Percentiles rank a stretch among this genome's conserved stretches.
Evolutionary conservation across 2,888 invertebrate genomes (phyloP).

Genomic region (Cancer borealis): DNA sequence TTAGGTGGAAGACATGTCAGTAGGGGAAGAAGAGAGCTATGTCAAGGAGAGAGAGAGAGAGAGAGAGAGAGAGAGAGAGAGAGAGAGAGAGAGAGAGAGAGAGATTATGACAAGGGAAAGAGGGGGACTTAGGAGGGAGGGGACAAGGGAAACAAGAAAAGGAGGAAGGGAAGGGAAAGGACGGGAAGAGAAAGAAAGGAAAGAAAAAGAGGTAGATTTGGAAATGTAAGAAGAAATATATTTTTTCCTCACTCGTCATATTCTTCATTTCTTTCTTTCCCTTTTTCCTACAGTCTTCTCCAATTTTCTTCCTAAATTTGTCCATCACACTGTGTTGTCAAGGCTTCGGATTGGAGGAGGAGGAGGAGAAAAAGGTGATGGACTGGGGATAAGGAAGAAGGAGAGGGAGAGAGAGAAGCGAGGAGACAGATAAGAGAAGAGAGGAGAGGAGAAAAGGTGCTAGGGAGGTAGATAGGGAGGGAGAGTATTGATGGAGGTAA

Average conservation of each 20-base stretch:
- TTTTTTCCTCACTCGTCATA: neutral
- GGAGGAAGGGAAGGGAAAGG: neutral
- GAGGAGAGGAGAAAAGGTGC: too few relatives aligned
- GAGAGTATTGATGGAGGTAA: too few relatives aligned
- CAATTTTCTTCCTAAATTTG: neutral
- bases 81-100: neutral
- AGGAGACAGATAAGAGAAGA: too few relatives aligned
- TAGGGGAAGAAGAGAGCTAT: too few relatives aligned
- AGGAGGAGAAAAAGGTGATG: too few relatives aligned
- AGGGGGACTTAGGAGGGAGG: neutral
- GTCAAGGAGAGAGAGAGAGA: neutral
- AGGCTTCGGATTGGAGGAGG: too few relatives aligned
- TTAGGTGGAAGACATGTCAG: too few relatives aligned
- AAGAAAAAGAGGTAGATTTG: neutral
- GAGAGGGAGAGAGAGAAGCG: too few relatives aligned
- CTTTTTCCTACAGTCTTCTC: neutral
- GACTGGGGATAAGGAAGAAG: too few relatives aligned
- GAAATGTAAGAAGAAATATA: neutral
- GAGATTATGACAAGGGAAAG: neutral
- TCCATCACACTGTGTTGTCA: neutral
- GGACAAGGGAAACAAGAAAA: neutral
- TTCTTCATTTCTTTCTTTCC: neutral
- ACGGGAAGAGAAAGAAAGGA: neutral
- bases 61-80: constrained; percentile 46
- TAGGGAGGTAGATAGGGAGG: too few relatives aligned